Evolutionary conservation across 2,797 vertebrate species (phyloP).

Genomic region (Phoeniculus purpureus): DNA sequence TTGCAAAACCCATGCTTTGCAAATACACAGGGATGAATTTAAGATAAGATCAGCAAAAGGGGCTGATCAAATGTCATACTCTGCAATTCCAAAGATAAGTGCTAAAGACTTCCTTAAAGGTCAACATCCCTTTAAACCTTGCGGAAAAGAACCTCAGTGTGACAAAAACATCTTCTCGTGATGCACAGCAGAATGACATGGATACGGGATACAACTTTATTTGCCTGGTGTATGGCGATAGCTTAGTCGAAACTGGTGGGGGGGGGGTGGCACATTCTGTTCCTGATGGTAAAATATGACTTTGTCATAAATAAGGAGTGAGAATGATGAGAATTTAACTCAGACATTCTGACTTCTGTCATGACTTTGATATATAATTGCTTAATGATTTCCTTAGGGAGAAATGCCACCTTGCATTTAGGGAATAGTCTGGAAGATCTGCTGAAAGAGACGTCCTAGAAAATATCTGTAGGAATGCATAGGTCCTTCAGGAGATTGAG

Average conservation of each 20-base stretch:
- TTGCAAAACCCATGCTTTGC: neutral
- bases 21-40: neutral
- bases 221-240: neutral
- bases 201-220: neutral
- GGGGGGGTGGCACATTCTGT: neutral
- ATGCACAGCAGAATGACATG: neutral
- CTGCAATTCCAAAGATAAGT: neutral
- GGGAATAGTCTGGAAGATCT: neutral
- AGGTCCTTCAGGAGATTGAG: neutral
- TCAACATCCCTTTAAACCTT: neutral
- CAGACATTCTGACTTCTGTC: neutral
- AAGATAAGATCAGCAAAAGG: neutral
- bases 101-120: neutral
- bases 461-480: neutral
- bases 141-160: neutral
- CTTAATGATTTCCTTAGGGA: neutral
- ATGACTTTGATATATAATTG: constrained; percentile 8
- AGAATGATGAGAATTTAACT: neutral
- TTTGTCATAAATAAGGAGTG: neutral
- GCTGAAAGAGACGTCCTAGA: neutral
- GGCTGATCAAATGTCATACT: neutral
- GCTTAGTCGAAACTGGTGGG: neutral
- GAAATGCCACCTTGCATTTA: neutral
- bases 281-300: neutral
- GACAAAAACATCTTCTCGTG: neutral